These are phyloP conservation scores for Echinarachnius parma DNA, from an alignment of 53 echinoderm and acorn worm species.

Conservation along the genomic window DNA sequence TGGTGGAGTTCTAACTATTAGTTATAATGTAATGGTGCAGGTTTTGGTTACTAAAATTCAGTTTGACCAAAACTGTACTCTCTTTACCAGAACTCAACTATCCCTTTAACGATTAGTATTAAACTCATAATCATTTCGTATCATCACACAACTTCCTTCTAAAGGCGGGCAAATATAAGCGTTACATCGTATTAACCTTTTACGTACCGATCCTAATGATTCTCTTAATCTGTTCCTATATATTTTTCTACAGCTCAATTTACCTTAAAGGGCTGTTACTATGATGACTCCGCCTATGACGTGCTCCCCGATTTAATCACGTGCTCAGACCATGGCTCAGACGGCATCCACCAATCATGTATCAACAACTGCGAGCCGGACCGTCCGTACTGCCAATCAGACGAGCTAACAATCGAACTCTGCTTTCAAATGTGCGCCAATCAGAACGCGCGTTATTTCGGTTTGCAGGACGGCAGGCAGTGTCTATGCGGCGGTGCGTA, in stretches of 20 bases:
- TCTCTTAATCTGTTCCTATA: neutral
- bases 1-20: no score
- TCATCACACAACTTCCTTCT: no score
- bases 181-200: no score
- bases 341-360: constrained; percentile 5
- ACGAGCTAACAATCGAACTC: constrained; percentile 49
- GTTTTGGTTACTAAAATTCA: no score
- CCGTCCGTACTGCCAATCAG: constrained; percentile 53
- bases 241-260: neutral
- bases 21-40: no score
- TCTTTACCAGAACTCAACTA: no score
- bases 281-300: constrained; percentile 37
- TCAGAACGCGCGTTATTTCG: constrained; percentile 58
- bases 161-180: no score
- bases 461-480: constrained; percentile 60
- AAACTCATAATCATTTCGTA: no score
- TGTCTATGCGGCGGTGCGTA: constrained; percentile 67
- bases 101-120: no score
- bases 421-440: constrained; percentile 51
- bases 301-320: constrained; percentile 55
- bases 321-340: no score
- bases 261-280: constrained; percentile 45
- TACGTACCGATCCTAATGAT: no score
- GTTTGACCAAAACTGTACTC: no score
- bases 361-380: neutral